Evolutionary conservation across 37 sponge, comb jelly and placozoan genomes (phyloP).

Genomic region (Halichondria panicea): DNA sequence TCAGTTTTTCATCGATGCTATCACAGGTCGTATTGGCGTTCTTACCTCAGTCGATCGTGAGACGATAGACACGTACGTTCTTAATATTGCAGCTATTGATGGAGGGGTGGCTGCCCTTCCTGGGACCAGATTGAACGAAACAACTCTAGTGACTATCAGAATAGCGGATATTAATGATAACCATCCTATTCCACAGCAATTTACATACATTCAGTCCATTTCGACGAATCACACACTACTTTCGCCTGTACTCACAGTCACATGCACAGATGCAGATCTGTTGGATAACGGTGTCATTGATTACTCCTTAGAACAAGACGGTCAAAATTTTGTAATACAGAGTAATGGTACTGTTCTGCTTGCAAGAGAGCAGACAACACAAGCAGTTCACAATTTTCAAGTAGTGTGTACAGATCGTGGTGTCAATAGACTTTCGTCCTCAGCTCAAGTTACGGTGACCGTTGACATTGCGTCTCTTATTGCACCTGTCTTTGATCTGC

Average conservation of each 20-base stretch:
- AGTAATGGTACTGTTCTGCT: conserved; percentile 44
- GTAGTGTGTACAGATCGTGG: conserved; percentile 69
- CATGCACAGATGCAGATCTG: conserved; percentile 52
- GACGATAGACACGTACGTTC: conserved; percentile 12
- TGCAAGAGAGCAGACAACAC: conserved; percentile 26
- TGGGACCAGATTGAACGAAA: conserved; percentile 28
- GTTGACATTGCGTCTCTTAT: conserved; percentile 43
- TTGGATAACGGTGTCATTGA: conserved; percentile 14
- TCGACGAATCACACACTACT: conserved; percentile 37
- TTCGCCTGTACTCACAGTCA: conserved; percentile 28
- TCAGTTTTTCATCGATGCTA: conserved; percentile 61
- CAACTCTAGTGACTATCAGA: conserved; percentile 31
- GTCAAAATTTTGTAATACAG: conserved; percentile 28
- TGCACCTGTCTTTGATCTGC: conserved; percentile 55
- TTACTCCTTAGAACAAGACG: conserved; percentile 23
- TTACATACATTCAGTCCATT: conserved; percentile 45
- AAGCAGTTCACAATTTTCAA: conserved; percentile 51
- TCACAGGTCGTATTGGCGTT: conserved; percentile 60
- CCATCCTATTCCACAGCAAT: conserved; percentile 30
- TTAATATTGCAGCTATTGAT: conserved; percentile 67
- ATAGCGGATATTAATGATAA: conserved; percentile 61
- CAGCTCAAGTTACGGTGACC: conserved; percentile 62
- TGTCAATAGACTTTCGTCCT: conserved; percentile 29
- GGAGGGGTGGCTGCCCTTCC: conserved; percentile 46
- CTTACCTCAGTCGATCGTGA: conserved; percentile 67